A percentile compares a stretch with the other conserved stretches of the same genome.
These are phyloP conservation scores for Epizoanthus fatuus DNA, from an alignment of 92 coral and sea anemone species.

Conservation along the genomic window DNA sequence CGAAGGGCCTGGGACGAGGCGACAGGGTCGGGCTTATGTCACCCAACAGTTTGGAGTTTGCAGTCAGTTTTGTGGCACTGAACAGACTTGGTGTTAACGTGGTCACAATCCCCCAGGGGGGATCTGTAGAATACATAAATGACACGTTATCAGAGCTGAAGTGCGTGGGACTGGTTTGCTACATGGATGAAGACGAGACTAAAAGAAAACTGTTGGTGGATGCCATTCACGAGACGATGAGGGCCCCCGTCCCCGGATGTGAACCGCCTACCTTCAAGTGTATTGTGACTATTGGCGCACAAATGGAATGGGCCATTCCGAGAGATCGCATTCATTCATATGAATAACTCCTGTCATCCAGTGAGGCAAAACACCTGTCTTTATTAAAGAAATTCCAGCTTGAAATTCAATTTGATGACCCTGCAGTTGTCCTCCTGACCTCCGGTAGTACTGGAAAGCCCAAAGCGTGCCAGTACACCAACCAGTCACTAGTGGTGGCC, in stretches of 20 bases:
- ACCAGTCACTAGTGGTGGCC: background rate
- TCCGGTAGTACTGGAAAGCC: slow-evolving; percentile 11
- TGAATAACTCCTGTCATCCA: background rate
- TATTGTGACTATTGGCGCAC: background rate
- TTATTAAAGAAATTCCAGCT: background rate
- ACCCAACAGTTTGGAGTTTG: slow-evolving; percentile 53
- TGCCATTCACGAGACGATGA: background rate
- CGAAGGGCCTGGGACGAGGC: slow-evolving; percentile 58
- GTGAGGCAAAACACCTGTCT: background rate
- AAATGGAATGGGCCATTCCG: background rate
- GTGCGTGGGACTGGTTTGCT: background rate
- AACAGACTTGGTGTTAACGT: slow-evolving; percentile 58
- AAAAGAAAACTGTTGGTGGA: background rate
- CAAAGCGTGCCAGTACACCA: slow-evolving; percentile 1
- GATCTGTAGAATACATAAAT: background rate
- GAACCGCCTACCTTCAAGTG: background rate
- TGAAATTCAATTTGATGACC: slow-evolving; percentile 23
- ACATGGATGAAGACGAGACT: background rate
- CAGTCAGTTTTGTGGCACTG: slow-evolving; percentile 56
- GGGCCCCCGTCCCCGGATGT: too few species aligned
- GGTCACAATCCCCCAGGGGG: slow-evolving; percentile 3
- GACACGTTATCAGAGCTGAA: background rate
- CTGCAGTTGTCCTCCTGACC: slow-evolving; percentile 5
- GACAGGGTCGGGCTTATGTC: slow-evolving; percentile 52
- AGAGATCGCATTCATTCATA: background rate